Conservation (phyloP, 1,140 invertebrate genomes). For the Grapholita molesta region DNA sequence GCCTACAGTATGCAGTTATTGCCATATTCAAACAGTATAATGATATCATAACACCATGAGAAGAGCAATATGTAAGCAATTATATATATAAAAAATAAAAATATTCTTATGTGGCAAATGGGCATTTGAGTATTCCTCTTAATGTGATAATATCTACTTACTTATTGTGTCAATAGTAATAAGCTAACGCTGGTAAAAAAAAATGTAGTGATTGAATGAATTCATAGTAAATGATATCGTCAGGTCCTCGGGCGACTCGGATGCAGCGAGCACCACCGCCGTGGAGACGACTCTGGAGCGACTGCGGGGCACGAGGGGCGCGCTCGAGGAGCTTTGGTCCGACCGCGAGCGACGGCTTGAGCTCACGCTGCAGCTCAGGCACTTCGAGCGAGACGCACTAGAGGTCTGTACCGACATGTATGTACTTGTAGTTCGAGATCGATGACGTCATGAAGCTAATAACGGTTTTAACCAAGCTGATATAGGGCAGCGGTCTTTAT, state of each 20-base stretch:
- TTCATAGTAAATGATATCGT: constrained; percentile 3
- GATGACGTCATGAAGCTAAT: not conserved
- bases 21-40: too few relatives aligned
- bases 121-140: too few relatives aligned
- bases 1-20: too few relatives aligned
- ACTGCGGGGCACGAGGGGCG: constrained; percentile 90
- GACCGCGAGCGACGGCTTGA: constrained; percentile 93
- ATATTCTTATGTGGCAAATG: too few relatives aligned
- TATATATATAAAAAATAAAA: too few relatives aligned
- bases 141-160: too few relatives aligned
- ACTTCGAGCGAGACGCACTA: constrained; percentile 97
- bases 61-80: not conserved
- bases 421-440: not conserved
- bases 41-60: too few relatives aligned
- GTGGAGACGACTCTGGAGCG: constrained; percentile 94
- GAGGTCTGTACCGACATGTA: constrained; percentile 81
- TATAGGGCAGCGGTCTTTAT: too few relatives aligned
- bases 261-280: constrained; percentile 85
- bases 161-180: too few relatives aligned
- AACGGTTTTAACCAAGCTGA: too few relatives aligned
- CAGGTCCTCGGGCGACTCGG: constrained; percentile 82
- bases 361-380: constrained; percentile 92
- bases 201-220: too few relatives aligned
- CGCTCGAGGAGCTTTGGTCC: constrained; percentile 95
- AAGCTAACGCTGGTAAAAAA: too few relatives aligned